Evolutionary conservation across 2,888 invertebrate species (phyloP), one percentile per base, ranked within the genome.

Genomic region (Drosophila incognita): DNA sequence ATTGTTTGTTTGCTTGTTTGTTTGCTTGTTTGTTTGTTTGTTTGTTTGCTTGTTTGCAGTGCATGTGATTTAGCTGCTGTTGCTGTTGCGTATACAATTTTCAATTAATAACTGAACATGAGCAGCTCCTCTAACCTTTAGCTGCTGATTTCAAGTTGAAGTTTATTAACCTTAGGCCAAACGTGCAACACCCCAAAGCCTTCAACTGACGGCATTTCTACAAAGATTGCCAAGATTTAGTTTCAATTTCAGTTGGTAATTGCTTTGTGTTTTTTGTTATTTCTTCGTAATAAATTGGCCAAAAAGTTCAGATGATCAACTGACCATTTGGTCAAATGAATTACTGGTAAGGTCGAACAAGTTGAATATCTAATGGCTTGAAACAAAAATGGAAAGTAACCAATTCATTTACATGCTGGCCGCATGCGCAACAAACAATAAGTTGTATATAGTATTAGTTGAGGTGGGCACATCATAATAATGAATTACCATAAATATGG

Each of bases 101-200:
- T 77, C 63, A 80, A 85, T 85, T 84, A 85, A 72, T 77, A 71
- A 70, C 60, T 73, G 54, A 83, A 71, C 72, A 68, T 66, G 56
- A 69, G 38, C 36, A 64, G 70, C 49, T 56, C 38, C 60, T 27
- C 56, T 76, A 82, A 74, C 79, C 81, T 82, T 76, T 81, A 51
- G 59, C 68, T 53, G 51, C 27, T 65, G 51, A 27, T 58, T 76
- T 82, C 77, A 85, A 87, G 90, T 85, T 88, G 75, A 87, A 85
- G 90, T 89, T 89, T 81, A 77, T 83, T 87, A 74, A 87, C 89
- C 89, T 78, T 69, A 74, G 62, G 75, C 67, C 71, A 86, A 83
- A 80, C 75, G 71, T 72, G 75, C 56, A 65, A 73, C 57, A 64
- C 63, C 74, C 31, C 69, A 79, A 70, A 74, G 69, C 76, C 78